Evolutionary conservation across 2,888 invertebrate species (phyloP), one percentile per base, ranked within the genome.

Genomic region (Diplazon laetatorius): DNA sequence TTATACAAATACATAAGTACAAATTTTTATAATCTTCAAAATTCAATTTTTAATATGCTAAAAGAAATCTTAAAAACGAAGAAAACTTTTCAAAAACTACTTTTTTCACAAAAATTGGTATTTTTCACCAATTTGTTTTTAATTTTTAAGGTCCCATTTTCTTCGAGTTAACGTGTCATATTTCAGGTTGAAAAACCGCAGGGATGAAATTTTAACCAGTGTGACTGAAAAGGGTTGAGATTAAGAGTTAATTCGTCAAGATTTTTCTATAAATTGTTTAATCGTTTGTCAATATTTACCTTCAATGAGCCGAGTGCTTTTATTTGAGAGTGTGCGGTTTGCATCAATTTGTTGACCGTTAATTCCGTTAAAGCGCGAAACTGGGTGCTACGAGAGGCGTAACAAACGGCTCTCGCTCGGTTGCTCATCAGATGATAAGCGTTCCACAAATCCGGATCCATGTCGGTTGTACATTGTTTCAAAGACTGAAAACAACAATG

Each of bases 371-470:
- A 90, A 18, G 93, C 93, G 62, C 94, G 91, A 89, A 95, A 95
- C 87, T 95, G 94, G 39, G 92, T 92, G 87, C 94, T 94, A 66
- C 94, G 91, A 16, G 94, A 92, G 14, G 93, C 91, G 84, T 94
- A 94, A 85, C 95, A 95, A 73, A 95, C 93, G n/a, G 94, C 94
- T 77, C 94, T 91, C 0, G 94, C 95, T 83, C 95, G 89, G 86
- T 95, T 94, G 80, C 93, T 93, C 90, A 94, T 93, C 63, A 94
- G 91, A 87, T 94, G 94, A 86, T 95, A 95, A n/a, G 93, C 93
- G 85, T 94, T 95, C 94, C 94, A 94, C 55, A 93, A 93, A 83
- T 94, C 93, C 2, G 93, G 89, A 87, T 94, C 94, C 95, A 95
- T 95, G 42, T 91, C 89, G 20, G 89, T 92, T 1, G 95, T 95